These are phyloP conservation scores for Drosophila seclusa DNA, from an alignment of 2,888 invertebrate species.

Conservation along the genomic window DNA sequence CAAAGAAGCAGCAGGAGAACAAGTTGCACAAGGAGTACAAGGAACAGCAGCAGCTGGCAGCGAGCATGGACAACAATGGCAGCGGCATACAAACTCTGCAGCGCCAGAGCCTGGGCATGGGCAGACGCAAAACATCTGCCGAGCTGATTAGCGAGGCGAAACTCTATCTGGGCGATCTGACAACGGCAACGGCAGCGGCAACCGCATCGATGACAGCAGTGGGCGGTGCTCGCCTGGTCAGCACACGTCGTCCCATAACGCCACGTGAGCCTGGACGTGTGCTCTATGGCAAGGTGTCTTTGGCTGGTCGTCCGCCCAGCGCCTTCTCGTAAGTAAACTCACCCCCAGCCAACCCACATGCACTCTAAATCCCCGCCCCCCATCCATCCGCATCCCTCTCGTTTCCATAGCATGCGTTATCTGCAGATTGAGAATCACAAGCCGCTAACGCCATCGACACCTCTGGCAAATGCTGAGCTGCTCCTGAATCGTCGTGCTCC, in stretches of 20 bases:
- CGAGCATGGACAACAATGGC: constrained; percentile 25
- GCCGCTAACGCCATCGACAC: constrained; percentile 84
- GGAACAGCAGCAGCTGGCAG: constrained; percentile 17
- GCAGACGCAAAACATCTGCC: constrained; percentile 89
- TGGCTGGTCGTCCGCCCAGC: constrained; percentile 89
- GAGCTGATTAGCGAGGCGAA: constrained; percentile 93
- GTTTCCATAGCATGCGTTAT: constrained; percentile 87
- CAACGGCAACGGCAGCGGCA: constrained; percentile 18
- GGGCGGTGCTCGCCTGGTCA: constrained; percentile 86
- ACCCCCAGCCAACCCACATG: background rate
- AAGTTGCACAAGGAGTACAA: background rate
- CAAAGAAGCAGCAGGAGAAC: constrained; percentile 15
- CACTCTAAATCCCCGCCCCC: background rate
- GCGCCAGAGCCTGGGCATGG: constrained; percentile 48
- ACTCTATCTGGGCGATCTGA: constrained; percentile 86
- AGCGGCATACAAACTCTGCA: constrained; percentile 41
- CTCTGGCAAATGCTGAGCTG: constrained; percentile 42
- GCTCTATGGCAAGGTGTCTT: constrained; percentile 88
- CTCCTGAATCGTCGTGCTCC: constrained; percentile 65
- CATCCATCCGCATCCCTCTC: background rate
- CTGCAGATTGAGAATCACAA: constrained; percentile 85
- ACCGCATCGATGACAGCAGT: constrained; percentile 48
- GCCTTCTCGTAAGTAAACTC: constrained; percentile 89
- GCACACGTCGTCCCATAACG: constrained; percentile 94
- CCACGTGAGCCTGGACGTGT: constrained; percentile 92